phyloP scores from a whole-genome alignment of 2,888 invertebrate species.

The Caenorhabditis afra region DNA sequence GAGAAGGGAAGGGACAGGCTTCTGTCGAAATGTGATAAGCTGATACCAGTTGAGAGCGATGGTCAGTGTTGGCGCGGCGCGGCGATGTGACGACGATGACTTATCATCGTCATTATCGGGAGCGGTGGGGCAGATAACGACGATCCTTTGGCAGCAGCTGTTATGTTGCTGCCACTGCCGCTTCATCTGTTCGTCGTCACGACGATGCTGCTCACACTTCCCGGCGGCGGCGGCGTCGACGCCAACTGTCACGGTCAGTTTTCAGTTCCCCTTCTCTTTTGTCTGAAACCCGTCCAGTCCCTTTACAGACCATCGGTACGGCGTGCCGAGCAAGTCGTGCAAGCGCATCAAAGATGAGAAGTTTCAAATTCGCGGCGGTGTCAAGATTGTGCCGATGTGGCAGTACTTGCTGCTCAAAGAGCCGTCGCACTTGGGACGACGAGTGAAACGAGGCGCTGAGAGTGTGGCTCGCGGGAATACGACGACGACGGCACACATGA shows the following conservation, averaged over 20 bases:
- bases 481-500: too few relatives aligned
- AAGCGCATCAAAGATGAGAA: slow-evolving; percentile 49
- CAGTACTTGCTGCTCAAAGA: slow-evolving; percentile 48
- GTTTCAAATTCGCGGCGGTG: slow-evolving; percentile 53
- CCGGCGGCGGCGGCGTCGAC: too few relatives aligned
- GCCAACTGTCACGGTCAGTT: slow-evolving; percentile 39
- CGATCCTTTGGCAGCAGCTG: slow-evolving; percentile 1
- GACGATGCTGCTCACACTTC: too few relatives aligned
- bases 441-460: slow-evolving; percentile 21
- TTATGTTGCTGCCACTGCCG: slow-evolving; percentile 27
- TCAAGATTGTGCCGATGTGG: slow-evolving; percentile 59
- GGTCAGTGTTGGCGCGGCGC: slow-evolving; percentile 1
- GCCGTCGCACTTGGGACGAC: background rate
- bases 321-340: slow-evolving; percentile 45
- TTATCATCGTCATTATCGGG: slow-evolving; percentile 3
- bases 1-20: slow-evolving; percentile 25
- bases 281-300: too few relatives aligned
- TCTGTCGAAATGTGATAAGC: slow-evolving; percentile 44
- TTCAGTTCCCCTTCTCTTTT: too few relatives aligned
- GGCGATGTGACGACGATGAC: background rate
- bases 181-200: slow-evolving; percentile 27
- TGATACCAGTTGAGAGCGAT: slow-evolving; percentile 47
- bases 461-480: background rate
- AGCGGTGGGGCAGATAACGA: slow-evolving; percentile 14
- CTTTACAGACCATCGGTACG: slow-evolving; percentile 38